Evolutionary conservation across 2,797 vertebrate species (phyloP).

Genomic region (Rhabdophis nuchalis): DNA sequence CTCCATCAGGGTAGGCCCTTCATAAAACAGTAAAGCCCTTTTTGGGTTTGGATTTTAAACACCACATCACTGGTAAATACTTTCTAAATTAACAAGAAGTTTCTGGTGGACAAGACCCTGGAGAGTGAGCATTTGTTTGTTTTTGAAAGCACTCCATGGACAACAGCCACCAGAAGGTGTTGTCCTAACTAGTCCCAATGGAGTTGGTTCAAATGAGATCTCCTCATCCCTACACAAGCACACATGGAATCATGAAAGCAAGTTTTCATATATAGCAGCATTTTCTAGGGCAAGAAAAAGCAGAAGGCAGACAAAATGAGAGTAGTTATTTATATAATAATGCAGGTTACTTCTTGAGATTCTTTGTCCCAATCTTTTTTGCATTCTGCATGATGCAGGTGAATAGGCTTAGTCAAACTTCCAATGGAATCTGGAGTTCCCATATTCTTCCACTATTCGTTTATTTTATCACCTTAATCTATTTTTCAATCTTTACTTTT

Average conservation of each 20-base stretch:
- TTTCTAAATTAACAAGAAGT: neutral
- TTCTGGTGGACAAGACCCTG: neutral
- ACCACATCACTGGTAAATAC: neutral
- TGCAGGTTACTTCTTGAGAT: neutral
- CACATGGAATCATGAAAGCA: neutral
- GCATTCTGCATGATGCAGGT: neutral
- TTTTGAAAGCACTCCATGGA: slow-evolving; percentile 14
- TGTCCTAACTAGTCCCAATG: slow-evolving; percentile 5
- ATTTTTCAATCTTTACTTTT: neutral
- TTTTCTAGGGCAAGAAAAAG: neutral
- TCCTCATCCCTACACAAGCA: neutral
- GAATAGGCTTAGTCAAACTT: neutral
- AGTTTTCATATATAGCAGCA: neutral
- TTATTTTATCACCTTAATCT: neutral
- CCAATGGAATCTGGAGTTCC: neutral
- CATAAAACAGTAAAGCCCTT: neutral
- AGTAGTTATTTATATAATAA: neutral
- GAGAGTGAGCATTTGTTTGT: neutral
- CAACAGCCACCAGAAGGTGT: neutral
- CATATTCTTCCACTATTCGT: neutral
- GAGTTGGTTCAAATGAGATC: neutral
- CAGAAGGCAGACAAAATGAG: neutral
- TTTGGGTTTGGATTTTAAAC: neutral
- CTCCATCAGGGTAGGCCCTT: neutral
- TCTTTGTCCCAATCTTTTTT: neutral